Base-by-base conservation (phyloP, 2,113 vertebrate species). In the Mesocricetus auratus region DNA sequence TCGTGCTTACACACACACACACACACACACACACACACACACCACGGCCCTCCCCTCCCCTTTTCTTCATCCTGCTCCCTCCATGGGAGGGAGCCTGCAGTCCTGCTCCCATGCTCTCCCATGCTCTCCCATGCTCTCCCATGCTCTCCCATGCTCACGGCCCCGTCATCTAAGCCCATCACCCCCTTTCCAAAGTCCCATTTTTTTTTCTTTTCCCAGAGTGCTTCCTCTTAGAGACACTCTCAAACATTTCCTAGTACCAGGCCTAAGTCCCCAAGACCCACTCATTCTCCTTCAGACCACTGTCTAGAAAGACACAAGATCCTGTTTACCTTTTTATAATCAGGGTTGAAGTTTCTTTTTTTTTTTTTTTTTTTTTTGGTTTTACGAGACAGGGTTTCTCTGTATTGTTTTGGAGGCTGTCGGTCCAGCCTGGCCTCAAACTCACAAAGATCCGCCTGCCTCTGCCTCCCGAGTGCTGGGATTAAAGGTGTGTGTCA, bases 71-170 rank as follows among this genome's bases (percentile, higher is more conserved):
- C 50, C 39, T 71, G 19, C 3, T 1, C 22, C 58, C 33, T 12
- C 47, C 11, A 7, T 8, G 56, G 15, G 5, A 7, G 29, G 10
- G 42, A 0, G 1, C 26, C 15, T 15, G 15, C 17, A 0, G 5
- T 15, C 39, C 9, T 31, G 47, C 39, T 64, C 78, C 33, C 74
- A 13, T 11, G 21, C n/a, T 5, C 26, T 11, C 62, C 29, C 89
- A 13, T 33, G 19, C 24, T 22, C 42, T 64, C 78, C 33, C 74
- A 13, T 11, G 21, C n/a, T 5, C 39, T 64, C 78, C 33, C 74
- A 13, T 11, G 21, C n/a, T 5, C 26, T 11, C 62, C 29, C 89
- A 13, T 33, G 19, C 24, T 22, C 42, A 4, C 3, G 29, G 24
- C 66, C n/a, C 66, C n/a, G 33, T 11, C 47, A 2, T 53, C 10